phyloP scores from a whole-genome alignment of 2,797 vertebrate species.

The Sebastes hopkinsi region DNA sequence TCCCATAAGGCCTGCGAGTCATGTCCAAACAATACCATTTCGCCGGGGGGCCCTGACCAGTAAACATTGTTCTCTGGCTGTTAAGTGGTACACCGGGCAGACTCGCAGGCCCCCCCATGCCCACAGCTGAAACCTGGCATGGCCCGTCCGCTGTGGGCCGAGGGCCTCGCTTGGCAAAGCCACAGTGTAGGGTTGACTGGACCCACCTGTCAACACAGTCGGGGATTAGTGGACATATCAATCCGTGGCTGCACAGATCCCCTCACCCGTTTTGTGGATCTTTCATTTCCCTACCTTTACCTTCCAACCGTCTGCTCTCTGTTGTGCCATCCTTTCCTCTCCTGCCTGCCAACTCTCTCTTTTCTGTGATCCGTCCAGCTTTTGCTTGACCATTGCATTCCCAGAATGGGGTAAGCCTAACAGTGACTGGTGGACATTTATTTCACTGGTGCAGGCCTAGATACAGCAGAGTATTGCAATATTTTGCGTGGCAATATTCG shows the following conservation, averaged over 20 bases:
- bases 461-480: no score
- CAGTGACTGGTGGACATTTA: not conserved
- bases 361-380: constrained; percentile 33
- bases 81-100: constrained; percentile 11
- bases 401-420: constrained; percentile 16
- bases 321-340: constrained; percentile 20
- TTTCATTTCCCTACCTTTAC: constrained; percentile 45
- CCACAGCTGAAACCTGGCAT: constrained; percentile 41
- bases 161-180: constrained; percentile 38
- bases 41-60: constrained; percentile 7
- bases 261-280: constrained; percentile 48
- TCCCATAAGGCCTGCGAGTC: constrained; percentile 9
- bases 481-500: no score
- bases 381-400: constrained; percentile 31
- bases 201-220: constrained; percentile 71
- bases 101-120: not conserved
- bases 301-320: constrained; percentile 57
- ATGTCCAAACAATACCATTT: constrained; percentile 46
- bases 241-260: constrained; percentile 58
- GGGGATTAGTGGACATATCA: constrained; percentile 70
- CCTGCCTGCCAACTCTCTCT: constrained; percentile 42
- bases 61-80: constrained; percentile 37
- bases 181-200: constrained; percentile 49
- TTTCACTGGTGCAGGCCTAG: constrained; percentile 2
- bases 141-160: constrained; percentile 1